These are phyloP conservation scores for Melipona quadrifasciata DNA, from an alignment of 1,140 invertebrate genomes.

Conservation along the genomic window DNA sequence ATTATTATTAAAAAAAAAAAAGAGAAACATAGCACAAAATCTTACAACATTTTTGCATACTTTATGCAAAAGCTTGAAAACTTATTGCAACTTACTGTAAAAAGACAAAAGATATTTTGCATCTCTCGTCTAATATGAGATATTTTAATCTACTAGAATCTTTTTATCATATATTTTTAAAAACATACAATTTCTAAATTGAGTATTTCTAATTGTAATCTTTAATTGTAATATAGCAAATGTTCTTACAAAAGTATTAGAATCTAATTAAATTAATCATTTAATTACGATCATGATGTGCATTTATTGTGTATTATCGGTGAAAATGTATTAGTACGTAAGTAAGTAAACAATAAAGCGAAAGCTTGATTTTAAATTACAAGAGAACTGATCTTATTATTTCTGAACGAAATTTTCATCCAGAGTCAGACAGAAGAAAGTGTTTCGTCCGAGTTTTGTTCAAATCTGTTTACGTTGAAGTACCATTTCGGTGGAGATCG, in stretches of 20 bases:
- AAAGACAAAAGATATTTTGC: slow-evolving; percentile 15
- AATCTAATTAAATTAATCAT: background rate
- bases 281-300: background rate
- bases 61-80: background rate
- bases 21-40: background rate
- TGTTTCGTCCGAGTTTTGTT: too few species aligned
- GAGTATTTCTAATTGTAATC: background rate
- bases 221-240: too few species aligned
- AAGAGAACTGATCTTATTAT: background rate
- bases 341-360: background rate
- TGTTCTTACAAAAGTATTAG: background rate
- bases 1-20: background rate
- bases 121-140: background rate
- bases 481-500: too few species aligned
- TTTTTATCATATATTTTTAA: background rate
- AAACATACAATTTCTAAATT: slow-evolving; percentile 1
- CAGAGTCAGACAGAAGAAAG: too few species aligned
- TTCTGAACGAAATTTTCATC: too few species aligned
- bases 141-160: background rate
- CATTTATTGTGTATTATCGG: too few species aligned
- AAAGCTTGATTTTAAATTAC: background rate
- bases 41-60: slow-evolving; percentile 5
- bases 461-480: too few species aligned
- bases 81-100: slow-evolving; percentile 1
- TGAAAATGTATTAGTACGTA: background rate